phyloP scores from a whole-genome alignment of 2,888 invertebrate genomes.

The Heliconius cydno region DNA sequence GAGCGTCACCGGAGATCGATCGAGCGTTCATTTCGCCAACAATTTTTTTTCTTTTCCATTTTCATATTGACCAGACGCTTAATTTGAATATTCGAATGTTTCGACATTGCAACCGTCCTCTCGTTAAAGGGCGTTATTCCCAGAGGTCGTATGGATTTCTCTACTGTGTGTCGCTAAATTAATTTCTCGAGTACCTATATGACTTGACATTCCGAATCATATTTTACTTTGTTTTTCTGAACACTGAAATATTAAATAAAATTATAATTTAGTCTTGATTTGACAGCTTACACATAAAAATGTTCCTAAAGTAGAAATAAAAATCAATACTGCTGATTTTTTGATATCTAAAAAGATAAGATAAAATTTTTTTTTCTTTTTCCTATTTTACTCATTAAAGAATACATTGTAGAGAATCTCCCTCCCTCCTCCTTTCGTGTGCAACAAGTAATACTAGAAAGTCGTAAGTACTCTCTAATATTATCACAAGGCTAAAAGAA shows the following conservation, averaged over 20 bases:
- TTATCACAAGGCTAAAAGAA: neutral
- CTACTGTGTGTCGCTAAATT: conserved; percentile 24
- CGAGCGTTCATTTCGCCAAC: conserved; percentile 74
- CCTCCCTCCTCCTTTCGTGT: neutral
- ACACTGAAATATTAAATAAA: neutral
- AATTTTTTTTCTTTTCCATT: conserved; percentile 69
- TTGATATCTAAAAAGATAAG: neutral
- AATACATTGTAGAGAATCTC: neutral
- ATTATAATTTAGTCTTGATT: neutral
- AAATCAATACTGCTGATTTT: no score
- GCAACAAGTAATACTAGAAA: neutral
- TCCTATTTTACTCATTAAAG: neutral
- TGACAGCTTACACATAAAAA: neutral
- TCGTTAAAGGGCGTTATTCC: conserved; percentile 51
- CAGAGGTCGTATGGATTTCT: conserved; percentile 54
- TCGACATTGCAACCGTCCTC: conserved; percentile 58
- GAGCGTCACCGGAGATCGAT: conserved; percentile 81
- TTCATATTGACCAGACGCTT: conserved; percentile 75
- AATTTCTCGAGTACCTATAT: conserved; percentile 11
- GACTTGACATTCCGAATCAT: neutral
- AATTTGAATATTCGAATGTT: conserved; percentile 53
- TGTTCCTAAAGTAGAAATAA: no score
- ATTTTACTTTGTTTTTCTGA: neutral
- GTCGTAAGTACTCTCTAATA: neutral
- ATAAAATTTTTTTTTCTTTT: neutral